Base-by-base conservation (phyloP, 2,113 vertebrate genomes). In the Excalfactoria chinensis region DNA sequence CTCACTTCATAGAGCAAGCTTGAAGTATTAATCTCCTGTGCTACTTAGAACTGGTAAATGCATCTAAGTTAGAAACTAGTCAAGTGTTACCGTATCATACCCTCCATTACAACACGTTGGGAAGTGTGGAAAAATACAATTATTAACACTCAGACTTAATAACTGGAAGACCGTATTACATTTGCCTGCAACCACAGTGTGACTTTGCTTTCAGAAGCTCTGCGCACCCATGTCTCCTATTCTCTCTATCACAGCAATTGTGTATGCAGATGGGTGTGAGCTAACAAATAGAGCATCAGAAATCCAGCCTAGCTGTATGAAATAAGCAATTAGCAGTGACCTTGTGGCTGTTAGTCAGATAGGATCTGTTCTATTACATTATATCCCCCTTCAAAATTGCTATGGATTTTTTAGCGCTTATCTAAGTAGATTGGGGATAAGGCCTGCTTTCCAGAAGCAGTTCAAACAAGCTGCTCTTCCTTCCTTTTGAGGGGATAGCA, bases 221-320 rank as follows among this genome's bases (percentile, higher is more conserved):
- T 13, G 63, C 30, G 63, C 55, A 5, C 20, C 67, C 58, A 5
- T 2, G 0, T 14, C 76, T 80, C 34, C 73, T 40, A 3, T 15
- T 77, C 37, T 77, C 37, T 53, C 12, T 41, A 1, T 12, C 0
- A 0, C 1, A 7, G 60, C 1, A 4, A 22, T 12, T 0, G 4
- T 25, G 49, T 11, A 11, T 5, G 44, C 22, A 68, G 68, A 85
- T 59, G 64, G n/a, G 49, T 7, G 25, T 23, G 68, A 18, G 53
- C 15, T 73, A 53, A 11, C n/a, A 83, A 56, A 11, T 2, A 44
- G 23, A 0, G 0, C 76, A 66, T n/a, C 1, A 13, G 43, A 58
- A 88, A 78, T 48, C 43, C n/a, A 32, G 15, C 72, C 82, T 51
- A 5, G 0, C 26, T 43, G 60, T 68, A 43, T 43, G 67, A 86